Conservation (phyloP, 2,888 invertebrate species). For the Graphium colonna region DNA sequence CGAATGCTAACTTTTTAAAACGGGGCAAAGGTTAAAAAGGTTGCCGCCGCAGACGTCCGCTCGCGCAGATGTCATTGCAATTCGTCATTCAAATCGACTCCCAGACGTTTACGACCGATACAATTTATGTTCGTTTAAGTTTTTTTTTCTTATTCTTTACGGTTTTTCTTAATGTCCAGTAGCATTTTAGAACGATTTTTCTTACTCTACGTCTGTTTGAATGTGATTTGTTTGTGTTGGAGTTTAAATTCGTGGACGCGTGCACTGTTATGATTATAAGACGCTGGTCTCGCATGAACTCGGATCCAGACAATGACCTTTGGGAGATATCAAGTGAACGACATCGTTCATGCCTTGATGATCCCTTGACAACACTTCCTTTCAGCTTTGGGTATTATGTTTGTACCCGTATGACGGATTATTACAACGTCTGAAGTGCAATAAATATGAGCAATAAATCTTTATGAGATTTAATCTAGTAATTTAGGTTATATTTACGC, state of each 20-base stretch:
- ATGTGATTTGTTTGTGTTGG: not conserved
- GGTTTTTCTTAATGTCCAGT: too few species aligned
- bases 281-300: constrained; percentile 43
- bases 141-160: too few species aligned
- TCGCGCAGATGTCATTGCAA: constrained; percentile 30
- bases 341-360: constrained; percentile 71
- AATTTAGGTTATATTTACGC: not conserved
- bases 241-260: constrained; percentile 20
- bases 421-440: constrained; percentile 11
- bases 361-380: constrained; percentile 67
- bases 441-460: constrained; percentile 11
- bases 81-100: constrained; percentile 23
- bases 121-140: too few species aligned
- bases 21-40: constrained; percentile 30
- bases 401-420: constrained; percentile 23
- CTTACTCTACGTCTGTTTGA: too few species aligned
- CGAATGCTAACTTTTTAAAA: constrained; percentile 32
- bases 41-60: constrained; percentile 29
- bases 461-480: constrained; percentile 2
- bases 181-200: too few species aligned
- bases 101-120: constrained; percentile 8
- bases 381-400: constrained; percentile 39
- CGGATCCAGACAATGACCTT: constrained; percentile 61
- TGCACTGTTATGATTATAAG: constrained; percentile 31
- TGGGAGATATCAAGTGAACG: constrained; percentile 58